Evolutionary conservation across 1,140 invertebrate species (phyloP).

Genomic region (Aphaenogaster floridana): DNA sequence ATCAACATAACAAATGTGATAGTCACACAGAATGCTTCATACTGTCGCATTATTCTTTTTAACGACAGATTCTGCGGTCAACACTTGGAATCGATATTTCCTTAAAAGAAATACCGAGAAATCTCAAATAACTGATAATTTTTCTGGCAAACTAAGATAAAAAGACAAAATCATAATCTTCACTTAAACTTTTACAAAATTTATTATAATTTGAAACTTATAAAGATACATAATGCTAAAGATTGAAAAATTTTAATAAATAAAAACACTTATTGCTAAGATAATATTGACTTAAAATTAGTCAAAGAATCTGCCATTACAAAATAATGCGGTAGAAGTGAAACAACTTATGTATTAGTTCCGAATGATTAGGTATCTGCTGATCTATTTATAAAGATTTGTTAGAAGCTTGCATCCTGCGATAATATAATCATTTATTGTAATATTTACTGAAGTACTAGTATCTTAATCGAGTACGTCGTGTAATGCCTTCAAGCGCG

Average conservation of each 20-base stretch:
- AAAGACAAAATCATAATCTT: not conserved
- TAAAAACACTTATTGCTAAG: not conserved
- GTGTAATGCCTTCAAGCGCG: not conserved
- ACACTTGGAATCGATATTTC: not conserved
- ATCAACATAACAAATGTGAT: not conserved
- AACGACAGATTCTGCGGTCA: not conserved
- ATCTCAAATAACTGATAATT: slow-evolving; percentile 1
- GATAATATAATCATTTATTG: slow-evolving; percentile 8
- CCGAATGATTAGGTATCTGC: not conserved
- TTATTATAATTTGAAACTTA: not conserved
- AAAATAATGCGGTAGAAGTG: not conserved
- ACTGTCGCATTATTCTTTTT: not conserved
- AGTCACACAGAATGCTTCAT: not conserved
- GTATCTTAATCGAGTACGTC: not conserved
- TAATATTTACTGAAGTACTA: slow-evolving; percentile 17
- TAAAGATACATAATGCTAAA: not conserved
- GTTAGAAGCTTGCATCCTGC: not conserved
- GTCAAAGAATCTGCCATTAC: not conserved
- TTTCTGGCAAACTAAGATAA: not conserved
- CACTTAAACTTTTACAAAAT: not conserved
- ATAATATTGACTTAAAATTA: not conserved
- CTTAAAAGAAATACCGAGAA: not conserved
- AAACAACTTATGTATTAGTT: not conserved
- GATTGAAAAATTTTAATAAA: not conserved
- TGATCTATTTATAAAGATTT: not conserved